Evolutionary conservation across 2,888 invertebrate genomes (phyloP), one percentile per base, ranked within the genome.

Genomic region (Erannis defoliaria): DNA sequence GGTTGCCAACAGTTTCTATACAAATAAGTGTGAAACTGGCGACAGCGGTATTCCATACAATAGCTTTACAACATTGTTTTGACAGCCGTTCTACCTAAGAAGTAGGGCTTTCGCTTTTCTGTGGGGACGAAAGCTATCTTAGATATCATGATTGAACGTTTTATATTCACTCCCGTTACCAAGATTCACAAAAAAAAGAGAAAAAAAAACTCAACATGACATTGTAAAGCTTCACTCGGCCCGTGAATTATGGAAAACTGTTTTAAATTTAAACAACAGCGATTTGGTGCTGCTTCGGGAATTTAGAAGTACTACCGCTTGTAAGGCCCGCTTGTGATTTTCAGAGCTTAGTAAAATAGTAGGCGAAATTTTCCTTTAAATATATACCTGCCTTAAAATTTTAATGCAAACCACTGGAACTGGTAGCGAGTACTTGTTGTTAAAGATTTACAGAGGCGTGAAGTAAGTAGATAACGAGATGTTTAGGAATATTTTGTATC

Each of bases 71-170:
- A n/a, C n/a, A n/a, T n/a, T n/a, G n/a, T n/a, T n/a, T n/a, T n/a
- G n/a, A n/a, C n/a, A n/a, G n/a, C n/a, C n/a, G n/a, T n/a, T n/a
- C n/a, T n/a, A n/a, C n/a, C n/a, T n/a, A n/a, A n/a, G n/a, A n/a
- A n/a, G n/a, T n/a, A 23, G 23, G 23, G 26, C 4, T 6, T 5
- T 26, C 26, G 26, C 8, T 23, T 26, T 26, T 26, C 26, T 4
- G 26, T 6, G 26, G 26, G 4, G 8, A 2, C 26, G 4, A 26
- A 26, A 26, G 74, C 75, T 84, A 84, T 85, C 85, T 75, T 68
- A 14, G 74, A 76, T 83, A 85, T 86, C 83, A 84, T 81, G 80
- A 83, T 82, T 79, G 80, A 82, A 81, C 84, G 84, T 85, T 88
- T 86, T 84, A 85, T 82, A 84, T 84, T 85, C 84, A 82, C 80